These are phyloP conservation scores for Poecile atricapillus DNA, from an alignment of 2,113 vertebrate species.

Conservation along the genomic window DNA sequence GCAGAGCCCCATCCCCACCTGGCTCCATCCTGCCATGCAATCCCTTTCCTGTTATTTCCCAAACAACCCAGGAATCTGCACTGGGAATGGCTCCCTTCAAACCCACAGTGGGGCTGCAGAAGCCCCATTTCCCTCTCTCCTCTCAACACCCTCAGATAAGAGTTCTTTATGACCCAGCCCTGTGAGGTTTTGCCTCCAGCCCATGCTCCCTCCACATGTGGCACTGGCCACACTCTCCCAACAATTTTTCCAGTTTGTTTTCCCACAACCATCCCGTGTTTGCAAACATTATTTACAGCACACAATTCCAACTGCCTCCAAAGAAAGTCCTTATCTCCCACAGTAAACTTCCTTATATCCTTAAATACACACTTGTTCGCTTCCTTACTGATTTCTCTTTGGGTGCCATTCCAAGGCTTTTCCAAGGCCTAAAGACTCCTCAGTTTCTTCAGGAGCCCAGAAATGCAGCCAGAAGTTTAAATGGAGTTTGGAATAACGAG, in stretches of 20 bases:
- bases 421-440: not conserved
- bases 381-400: not conserved
- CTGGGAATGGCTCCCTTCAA: not conserved
- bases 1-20: not conserved
- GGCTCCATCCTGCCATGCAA: not conserved
- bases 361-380: not conserved
- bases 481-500: not conserved
- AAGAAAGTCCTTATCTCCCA: not conserved
- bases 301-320: not conserved
- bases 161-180: not conserved
- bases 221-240: not conserved
- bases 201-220: not conserved
- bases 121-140: not conserved
- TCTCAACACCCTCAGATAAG: not conserved
- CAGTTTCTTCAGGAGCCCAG: not conserved
- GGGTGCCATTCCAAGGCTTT: not conserved
- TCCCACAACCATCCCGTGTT: not conserved
- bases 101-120: accelerated
- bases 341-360: not conserved
- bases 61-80: not conserved
- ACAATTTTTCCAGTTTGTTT: not conserved
- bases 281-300: not conserved
- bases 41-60: not conserved
- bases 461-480: not conserved
- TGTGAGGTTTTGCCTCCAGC: not conserved